A percentile compares a stretch with the other conserved stretches of the same genome.
Conservation (phyloP, 2,797 vertebrate species). For the Danio albolineatus region DNA sequence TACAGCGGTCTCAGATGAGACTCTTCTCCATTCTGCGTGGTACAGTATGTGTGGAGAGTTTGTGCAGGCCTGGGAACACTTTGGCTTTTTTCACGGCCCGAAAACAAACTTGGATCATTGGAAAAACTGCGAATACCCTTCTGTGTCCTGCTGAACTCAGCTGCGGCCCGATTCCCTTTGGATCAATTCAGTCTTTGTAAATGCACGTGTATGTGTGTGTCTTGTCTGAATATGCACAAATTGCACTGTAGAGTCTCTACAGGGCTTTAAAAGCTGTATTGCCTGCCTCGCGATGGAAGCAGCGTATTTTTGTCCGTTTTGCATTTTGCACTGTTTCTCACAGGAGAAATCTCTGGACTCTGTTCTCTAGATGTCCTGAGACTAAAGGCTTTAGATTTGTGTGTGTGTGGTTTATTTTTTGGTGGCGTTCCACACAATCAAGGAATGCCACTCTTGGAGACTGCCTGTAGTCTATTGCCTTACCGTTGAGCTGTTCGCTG, state of each 20-base stretch:
- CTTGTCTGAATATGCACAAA: constrained; percentile 34
- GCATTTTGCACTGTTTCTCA: constrained; percentile 55
- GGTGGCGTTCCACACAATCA: constrained; percentile 28
- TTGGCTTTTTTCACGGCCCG: constrained; percentile 1
- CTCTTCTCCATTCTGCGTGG: not conserved
- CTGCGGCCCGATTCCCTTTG: constrained; percentile 20
- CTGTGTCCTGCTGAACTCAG: not conserved
- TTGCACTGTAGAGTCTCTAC: constrained; percentile 40
- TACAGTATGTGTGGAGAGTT: not conserved
- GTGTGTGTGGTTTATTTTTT: not conserved
- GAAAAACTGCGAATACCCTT: not conserved
- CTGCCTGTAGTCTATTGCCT: constrained; percentile 59
- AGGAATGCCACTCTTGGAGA: constrained; percentile 17
- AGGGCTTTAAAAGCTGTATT: constrained; percentile 42
- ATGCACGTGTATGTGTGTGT: constrained; percentile 49
- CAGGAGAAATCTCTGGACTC: constrained; percentile 18
- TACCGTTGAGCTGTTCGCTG: constrained; percentile 46
- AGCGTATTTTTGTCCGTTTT: constrained; percentile 26
- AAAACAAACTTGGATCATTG: not conserved
- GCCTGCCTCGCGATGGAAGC: constrained; percentile 33
- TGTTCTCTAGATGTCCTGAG: not conserved
- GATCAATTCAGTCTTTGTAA: constrained; percentile 42
- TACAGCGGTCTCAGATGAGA: not conserved
- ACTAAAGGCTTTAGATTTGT: constrained; percentile 11
- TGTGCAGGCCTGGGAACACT: constrained; percentile 1